Evolutionary conservation across 2,797 vertebrate genomes (phyloP), one percentile per base, ranked within the genome.

Genomic region (Acrossocheilus fasciatus): DNA sequence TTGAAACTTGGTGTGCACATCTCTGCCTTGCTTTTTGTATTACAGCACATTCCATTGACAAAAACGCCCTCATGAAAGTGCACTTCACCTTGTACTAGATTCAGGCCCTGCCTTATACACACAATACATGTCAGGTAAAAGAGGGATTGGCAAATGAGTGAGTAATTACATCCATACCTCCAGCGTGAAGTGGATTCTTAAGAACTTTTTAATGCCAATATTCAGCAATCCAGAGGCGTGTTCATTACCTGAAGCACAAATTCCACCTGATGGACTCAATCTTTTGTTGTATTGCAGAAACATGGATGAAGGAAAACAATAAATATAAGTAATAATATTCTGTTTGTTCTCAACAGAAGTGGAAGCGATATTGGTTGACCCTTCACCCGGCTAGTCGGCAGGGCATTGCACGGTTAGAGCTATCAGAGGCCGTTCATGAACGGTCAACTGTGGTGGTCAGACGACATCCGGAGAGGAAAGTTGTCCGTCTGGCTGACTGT

Each of bases 311-410:
- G 36, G 7, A 78, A 62, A 36, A 41, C 26, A 8, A 26, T 26
- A 18, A 10, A 79, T 43, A 26, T 62, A 62, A 26, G 4, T 26
- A 6, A 43, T 57, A 15, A 64, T 18, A 18, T 45, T 52, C 1
- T 5, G 5, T 69, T 39, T 81, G 62, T 59, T 30, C 6, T 59
- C n/a, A 7, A 86, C 92, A 98, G 98, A 96, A 96, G 81, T 98
- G 98, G 98, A 97, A 96, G 93, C 95, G 95, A n/a, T 96, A 96
- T 88, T 97, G 96, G 95, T 93, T 96, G 62, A 95, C 95, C 83
- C 94, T 99, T 88, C 96, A 96, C 77, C 95, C 96, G 0, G 93
- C 95, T 85, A 97, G 96, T 59, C 93, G 93, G 68, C 95, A 95
- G 12, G 97, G 96, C 1, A 95, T 97, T 5, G 97, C 97, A 3